A percentile compares a stretch with the other conserved stretches of the same genome.
These are phyloP conservation scores for Lysiphlebus fabarum DNA, from an alignment of 1,140 invertebrate species.

Conservation along the genomic window DNA sequence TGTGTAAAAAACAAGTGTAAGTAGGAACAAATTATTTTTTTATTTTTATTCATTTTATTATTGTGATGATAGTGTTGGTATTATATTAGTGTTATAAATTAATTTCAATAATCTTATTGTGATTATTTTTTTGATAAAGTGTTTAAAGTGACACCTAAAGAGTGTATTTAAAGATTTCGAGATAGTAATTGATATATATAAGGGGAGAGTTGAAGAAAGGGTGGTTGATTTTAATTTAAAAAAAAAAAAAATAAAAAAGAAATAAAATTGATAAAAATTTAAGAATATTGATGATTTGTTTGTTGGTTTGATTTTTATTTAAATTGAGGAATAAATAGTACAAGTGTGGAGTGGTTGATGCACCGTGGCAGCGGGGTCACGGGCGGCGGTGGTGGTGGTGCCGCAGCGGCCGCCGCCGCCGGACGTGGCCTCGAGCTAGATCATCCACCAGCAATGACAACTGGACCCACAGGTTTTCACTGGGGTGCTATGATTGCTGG, in stretches of 20 bases:
- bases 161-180: neutral
- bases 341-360: slow-evolving; percentile 54
- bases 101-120: too few species aligned
- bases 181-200: neutral
- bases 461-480: slow-evolving; percentile 44
- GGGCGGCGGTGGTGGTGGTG: slow-evolving; percentile 43
- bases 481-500: slow-evolving; percentile 53
- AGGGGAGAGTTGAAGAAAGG: neutral
- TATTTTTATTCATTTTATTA: too few species aligned
- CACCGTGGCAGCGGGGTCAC: slow-evolving; percentile 52
- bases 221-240: neutral
- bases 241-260: neutral
- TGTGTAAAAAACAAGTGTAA: too few species aligned
- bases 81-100: too few species aligned
- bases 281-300: neutral
- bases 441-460: slow-evolving; percentile 53
- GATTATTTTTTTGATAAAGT: too few species aligned
- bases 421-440: slow-evolving; percentile 51
- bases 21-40: too few species aligned
- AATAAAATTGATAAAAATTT: too few species aligned
- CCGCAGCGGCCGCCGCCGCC: slow-evolving; percentile 47
- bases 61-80: too few species aligned
- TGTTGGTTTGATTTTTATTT: slow-evolving; percentile 13
- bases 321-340: slow-evolving; percentile 10
- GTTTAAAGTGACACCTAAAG: neutral